A percentile compares a stretch with the other conserved stretches of the same genome.
These are phyloP conservation scores for Eucidaris tribuloides DNA, from an alignment of 35 echinoderm and acorn worm genomes.

Conservation along the genomic window DNA sequence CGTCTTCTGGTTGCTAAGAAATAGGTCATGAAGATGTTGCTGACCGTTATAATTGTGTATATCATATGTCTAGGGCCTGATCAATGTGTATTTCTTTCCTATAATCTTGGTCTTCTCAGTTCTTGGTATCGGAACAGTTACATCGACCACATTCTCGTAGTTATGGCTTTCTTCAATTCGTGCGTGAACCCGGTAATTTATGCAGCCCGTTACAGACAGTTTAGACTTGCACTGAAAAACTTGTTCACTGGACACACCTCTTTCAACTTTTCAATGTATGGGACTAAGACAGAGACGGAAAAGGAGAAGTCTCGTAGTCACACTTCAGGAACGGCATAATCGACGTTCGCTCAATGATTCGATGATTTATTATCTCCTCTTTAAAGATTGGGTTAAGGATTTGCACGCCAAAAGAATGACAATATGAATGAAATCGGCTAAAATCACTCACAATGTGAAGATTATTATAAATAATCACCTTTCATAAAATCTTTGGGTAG, in stretches of 20 bases:
- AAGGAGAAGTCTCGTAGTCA: too few relatives aligned
- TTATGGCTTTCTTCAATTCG: slow-evolving; percentile 50
- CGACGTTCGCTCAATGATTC: too few relatives aligned
- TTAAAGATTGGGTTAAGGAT: too few relatives aligned
- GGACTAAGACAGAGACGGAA: too few relatives aligned
- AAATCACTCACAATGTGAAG: too few relatives aligned
- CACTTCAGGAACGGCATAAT: too few relatives aligned
- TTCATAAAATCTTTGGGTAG: too few relatives aligned
- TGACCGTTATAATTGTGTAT: slow-evolving; percentile 38
- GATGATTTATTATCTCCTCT: too few relatives aligned
- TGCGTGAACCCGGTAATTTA: slow-evolving; percentile 61
- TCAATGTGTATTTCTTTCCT: slow-evolving; percentile 16
- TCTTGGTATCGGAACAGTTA: background rate
- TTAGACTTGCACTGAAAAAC: background rate
- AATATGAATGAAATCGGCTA: too few relatives aligned
- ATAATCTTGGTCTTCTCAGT: slow-evolving; percentile 22
- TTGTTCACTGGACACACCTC: background rate
- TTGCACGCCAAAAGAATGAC: too few relatives aligned
- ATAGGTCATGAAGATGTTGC: slow-evolving; percentile 48
- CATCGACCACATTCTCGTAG: slow-evolving; percentile 9
- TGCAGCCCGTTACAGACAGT: slow-evolving; percentile 14
- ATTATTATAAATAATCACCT: too few relatives aligned
- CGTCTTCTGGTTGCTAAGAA: background rate
- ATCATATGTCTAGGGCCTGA: slow-evolving; percentile 47
- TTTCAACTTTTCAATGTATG: too few relatives aligned